These are phyloP conservation scores for Thamnophis sirtalis DNA, from an alignment of 2,113 vertebrate genomes.

Conservation along the genomic window DNA sequence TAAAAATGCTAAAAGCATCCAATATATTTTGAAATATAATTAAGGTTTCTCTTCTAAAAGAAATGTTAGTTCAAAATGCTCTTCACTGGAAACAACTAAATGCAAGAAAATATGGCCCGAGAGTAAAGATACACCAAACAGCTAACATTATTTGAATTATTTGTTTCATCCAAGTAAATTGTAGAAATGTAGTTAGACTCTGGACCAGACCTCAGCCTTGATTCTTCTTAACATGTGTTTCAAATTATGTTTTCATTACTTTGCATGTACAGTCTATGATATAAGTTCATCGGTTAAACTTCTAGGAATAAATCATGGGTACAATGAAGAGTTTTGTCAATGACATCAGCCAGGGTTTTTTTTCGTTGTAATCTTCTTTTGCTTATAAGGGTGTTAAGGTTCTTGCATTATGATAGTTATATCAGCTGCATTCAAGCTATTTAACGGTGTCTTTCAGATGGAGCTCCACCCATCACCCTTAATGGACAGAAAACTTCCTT, in stretches of 20 bases:
- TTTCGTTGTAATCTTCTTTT: background rate
- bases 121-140: background rate
- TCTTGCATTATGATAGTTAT: background rate
- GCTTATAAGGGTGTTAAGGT: background rate
- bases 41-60: background rate
- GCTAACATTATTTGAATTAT: background rate
- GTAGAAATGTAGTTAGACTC: background rate
- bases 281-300: constrained; percentile 1
- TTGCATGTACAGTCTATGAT: background rate
- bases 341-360: constrained; percentile 2
- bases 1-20: background rate
- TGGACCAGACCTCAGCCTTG: background rate
- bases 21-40: background rate
- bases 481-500: constrained; percentile 27
- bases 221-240: constrained; percentile 29
- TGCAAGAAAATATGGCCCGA: background rate
- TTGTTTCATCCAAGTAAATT: constrained; percentile 1
- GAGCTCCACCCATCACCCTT: background rate
- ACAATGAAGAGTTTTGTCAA: constrained; percentile 2
- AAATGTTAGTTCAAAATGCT: background rate
- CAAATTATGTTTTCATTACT: constrained; percentile 30
- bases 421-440: constrained; percentile 38
- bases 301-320: constrained; percentile 3
- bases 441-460: background rate
- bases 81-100: background rate